Evolutionary conservation across 2,113 vertebrate species (phyloP).

Genomic region (Dunckerocampus dactyliophorus): DNA sequence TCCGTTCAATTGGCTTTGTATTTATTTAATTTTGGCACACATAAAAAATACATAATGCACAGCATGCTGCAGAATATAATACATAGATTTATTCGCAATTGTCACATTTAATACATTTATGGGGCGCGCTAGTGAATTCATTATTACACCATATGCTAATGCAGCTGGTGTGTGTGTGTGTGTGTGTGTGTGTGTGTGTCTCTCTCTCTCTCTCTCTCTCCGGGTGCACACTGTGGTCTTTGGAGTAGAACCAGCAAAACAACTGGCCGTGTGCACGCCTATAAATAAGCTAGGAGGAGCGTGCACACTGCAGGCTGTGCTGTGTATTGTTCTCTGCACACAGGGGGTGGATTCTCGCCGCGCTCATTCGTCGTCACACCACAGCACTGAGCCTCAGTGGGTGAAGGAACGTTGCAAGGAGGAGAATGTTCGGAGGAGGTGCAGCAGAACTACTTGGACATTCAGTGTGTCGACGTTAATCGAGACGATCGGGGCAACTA

Average conservation of each 20-base stretch:
- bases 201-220: background rate
- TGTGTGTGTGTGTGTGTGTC: constrained; percentile 6
- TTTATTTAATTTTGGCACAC: too few species aligned
- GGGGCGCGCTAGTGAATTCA: constrained; percentile 69
- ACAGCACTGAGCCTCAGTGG: constrained; percentile 12
- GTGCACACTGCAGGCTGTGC: constrained; percentile 8
- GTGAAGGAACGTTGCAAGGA: background rate
- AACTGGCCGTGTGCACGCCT: constrained; percentile 25
- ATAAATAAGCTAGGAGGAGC: constrained; percentile 4
- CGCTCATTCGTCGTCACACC: constrained; percentile 8
- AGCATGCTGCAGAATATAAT: constrained; percentile 66
- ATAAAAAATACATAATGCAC: constrained; percentile 28
- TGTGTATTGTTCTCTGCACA: constrained; percentile 46
- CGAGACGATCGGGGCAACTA: constrained; percentile 4
- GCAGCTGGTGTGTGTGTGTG: constrained; percentile 50
- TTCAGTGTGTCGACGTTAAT: constrained; percentile 4
- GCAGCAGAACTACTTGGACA: constrained; percentile 14
- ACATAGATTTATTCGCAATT: constrained; percentile 73
- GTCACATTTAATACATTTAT: constrained; percentile 75
- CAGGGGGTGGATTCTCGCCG: background rate
- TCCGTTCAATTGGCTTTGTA: too few species aligned
- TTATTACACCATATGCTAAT: constrained; percentile 76
- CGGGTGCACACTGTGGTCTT: constrained; percentile 28
- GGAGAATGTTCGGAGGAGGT: background rate
- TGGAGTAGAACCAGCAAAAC: constrained; percentile 57